These are phyloP conservation scores for Tetranychus cinnabarinus DNA, from an alignment of 1,140 invertebrate species.

Conservation along the genomic window DNA sequence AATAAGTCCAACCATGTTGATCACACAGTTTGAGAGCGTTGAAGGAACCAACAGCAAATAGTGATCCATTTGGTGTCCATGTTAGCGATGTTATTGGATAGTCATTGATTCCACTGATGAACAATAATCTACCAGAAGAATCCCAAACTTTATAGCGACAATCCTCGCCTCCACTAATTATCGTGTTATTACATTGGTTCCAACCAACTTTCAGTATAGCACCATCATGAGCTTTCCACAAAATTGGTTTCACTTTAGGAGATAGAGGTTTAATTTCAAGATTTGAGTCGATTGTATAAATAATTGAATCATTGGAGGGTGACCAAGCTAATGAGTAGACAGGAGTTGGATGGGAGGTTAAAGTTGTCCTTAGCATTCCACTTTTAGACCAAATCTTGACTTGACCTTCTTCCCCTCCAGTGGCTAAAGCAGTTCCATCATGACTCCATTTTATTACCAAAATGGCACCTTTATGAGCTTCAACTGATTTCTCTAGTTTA, in stretches of 20 bases:
- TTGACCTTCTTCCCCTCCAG: conserved; percentile 57
- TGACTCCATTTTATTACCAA: conserved; percentile 55
- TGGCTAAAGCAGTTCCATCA: conserved; percentile 70
- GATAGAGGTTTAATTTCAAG: conserved; percentile 72
- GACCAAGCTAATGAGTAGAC: conserved; percentile 70
- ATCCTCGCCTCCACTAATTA: conserved; percentile 84
- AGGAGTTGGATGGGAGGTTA: conserved; percentile 43
- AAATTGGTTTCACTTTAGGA: conserved; percentile 53
- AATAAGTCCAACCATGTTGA: conserved; percentile 86
- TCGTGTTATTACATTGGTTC: conserved; percentile 61
- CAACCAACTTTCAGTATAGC: conserved; percentile 65
- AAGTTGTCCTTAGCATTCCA: conserved; percentile 73
- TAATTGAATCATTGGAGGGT: conserved; percentile 51
- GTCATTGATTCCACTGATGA: conserved; percentile 50
- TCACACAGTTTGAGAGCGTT: conserved; percentile 80
- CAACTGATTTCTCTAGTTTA: conserved; percentile 69
- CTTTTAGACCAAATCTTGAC: conserved; percentile 90
- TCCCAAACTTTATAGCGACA: conserved; percentile 91
- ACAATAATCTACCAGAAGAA: conserved; percentile 58
- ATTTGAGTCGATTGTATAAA: conserved; percentile 56
- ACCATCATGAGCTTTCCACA: conserved; percentile 93
- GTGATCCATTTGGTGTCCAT: conserved; percentile 70
- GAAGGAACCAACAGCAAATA: conserved; percentile 77
- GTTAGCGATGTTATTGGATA: conserved; percentile 70
- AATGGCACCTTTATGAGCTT: conserved; percentile 71